These are phyloP conservation scores for Petroica traversi DNA, from an alignment of 2,113 vertebrate species.

Conservation along the genomic window DNA sequence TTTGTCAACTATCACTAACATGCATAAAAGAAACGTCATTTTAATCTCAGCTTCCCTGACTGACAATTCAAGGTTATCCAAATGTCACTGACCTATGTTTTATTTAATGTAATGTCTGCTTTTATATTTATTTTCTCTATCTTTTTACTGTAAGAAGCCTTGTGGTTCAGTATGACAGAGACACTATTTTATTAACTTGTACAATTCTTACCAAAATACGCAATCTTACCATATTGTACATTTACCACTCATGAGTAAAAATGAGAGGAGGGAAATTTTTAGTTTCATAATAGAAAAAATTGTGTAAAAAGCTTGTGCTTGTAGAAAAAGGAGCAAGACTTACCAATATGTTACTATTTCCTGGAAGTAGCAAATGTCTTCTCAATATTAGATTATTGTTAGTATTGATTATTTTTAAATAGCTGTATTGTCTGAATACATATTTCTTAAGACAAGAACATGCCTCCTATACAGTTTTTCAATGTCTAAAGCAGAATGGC, in stretches of 20 bases:
- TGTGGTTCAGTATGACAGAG: background rate
- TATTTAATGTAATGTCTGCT: background rate
- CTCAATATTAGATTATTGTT: no score
- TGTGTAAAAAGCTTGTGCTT: background rate
- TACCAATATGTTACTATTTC: background rate
- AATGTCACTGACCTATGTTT: background rate
- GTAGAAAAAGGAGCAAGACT: background rate
- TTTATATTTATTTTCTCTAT: background rate
- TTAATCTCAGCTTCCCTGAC: background rate
- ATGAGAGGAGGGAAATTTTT: background rate
- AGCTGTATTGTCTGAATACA: background rate
- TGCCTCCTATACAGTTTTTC: background rate
- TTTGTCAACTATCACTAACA: rapidly evolving
- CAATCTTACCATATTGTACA: background rate
- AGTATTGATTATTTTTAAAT: no score
- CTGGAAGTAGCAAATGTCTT: background rate
- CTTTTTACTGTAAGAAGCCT: background rate
- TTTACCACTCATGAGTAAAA: background rate
- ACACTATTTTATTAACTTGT: background rate
- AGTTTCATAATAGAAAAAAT: background rate
- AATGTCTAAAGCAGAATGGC: background rate
- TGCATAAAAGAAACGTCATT: background rate
- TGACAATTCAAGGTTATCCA: background rate
- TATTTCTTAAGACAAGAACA: background rate
- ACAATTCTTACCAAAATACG: background rate